These are phyloP conservation scores for Apodemia mormo DNA, from an alignment of 2,888 invertebrate genomes.

Conservation along the genomic window DNA sequence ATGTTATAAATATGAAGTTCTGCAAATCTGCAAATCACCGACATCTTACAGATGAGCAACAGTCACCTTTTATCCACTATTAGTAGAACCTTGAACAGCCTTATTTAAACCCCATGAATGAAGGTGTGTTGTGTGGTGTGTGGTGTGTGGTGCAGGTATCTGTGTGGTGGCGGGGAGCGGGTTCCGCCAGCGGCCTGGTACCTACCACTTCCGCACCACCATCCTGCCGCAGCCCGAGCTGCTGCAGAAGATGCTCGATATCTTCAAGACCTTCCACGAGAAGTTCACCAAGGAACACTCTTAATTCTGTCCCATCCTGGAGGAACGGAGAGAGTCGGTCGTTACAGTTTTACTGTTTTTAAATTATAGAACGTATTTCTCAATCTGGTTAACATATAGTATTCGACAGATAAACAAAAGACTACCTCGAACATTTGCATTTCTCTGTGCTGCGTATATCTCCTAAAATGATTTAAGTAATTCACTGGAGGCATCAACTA, in stretches of 20 bases:
- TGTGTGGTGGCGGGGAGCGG: conserved; percentile 97
- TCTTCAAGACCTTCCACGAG: conserved; percentile 91
- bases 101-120: no score
- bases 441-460: no score
- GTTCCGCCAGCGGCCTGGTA: conserved; percentile 96
- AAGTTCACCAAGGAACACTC: conserved; percentile 83
- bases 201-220: conserved; percentile 97
- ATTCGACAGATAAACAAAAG: neutral
- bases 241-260: conserved; percentile 90
- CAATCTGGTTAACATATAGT: neutral
- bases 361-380: neutral
- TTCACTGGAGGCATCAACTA: no score
- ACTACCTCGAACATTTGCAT: no score
- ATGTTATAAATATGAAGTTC: no score
- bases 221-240: conserved; percentile 94
- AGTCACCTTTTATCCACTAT: no score
- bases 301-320: conserved; percentile 33
- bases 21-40: no score
- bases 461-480: no score
- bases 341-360: neutral
- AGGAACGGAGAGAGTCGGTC: no score
- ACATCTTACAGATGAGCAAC: no score
- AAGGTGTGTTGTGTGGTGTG: no score
- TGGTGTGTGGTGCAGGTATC: conserved; percentile 83
- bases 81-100: no score